Percentiles rank a stretch among this genome's conserved stretches.
Conservation (phyloP, 2,113 vertebrate species). For the Thunnus maccoyii region DNA sequence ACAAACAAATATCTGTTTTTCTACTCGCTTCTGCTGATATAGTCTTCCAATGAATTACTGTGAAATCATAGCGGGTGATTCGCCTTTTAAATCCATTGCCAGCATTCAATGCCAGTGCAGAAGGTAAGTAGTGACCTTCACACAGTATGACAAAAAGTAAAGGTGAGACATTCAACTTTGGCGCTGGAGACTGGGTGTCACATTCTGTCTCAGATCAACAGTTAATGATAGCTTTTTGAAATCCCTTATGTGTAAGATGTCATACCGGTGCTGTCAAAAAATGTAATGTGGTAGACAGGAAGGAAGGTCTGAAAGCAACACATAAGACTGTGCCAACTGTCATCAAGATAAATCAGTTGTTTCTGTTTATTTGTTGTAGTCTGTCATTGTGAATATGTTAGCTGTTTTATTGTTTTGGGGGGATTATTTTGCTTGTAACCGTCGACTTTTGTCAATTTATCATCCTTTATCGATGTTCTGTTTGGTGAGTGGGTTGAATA, state of each 20-base stretch:
- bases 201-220: not conserved
- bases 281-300: not conserved
- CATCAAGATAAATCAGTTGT: too few relatives aligned
- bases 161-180: constrained; percentile 29
- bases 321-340: too few relatives aligned
- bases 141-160: constrained; percentile 12
- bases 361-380: too few relatives aligned
- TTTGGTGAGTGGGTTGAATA: too few relatives aligned
- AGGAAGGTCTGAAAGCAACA: not conserved
- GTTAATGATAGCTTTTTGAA: not conserved
- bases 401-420: too few relatives aligned
- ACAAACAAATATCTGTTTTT: constrained; percentile 16
- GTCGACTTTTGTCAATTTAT: too few relatives aligned
- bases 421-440: too few relatives aligned
- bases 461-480: not conserved
- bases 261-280: too few relatives aligned
- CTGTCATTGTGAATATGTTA: too few relatives aligned
- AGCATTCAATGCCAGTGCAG: constrained; percentile 34
- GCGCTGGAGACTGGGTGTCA: constrained; percentile 13
- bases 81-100: constrained; percentile 30
- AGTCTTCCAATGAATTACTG: not conserved
- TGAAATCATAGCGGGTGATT: constrained; percentile 1
- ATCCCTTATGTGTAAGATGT: not conserved
- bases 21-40: not conserved
- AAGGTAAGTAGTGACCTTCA: constrained; percentile 21